Evolutionary conservation across 2,797 vertebrate genomes (phyloP).

Genomic region (Poeciliopsis infans): DNA sequence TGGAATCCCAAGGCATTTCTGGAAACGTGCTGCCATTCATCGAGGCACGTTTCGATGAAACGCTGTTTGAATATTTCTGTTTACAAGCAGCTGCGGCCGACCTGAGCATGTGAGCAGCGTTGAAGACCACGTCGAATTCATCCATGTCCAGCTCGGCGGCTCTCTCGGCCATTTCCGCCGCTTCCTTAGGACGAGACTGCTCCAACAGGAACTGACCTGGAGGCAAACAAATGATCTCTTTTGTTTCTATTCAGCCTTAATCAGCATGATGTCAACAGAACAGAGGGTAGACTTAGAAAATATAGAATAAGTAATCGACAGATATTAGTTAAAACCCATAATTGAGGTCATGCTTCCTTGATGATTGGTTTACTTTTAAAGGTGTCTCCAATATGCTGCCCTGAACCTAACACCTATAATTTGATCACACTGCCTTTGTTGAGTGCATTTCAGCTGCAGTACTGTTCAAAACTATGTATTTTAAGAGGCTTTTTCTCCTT

Average conservation of each 20-base stretch:
- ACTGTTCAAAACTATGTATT: neutral
- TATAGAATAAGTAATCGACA: neutral
- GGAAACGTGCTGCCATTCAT: neutral
- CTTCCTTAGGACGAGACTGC: constrained; percentile 90
- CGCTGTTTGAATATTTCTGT: neutral
- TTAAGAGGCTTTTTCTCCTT: neutral
- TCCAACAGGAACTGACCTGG: constrained; percentile 96
- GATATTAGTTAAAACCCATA: neutral
- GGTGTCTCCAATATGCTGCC: neutral
- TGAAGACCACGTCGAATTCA: constrained; percentile 98
- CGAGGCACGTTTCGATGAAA: too few relatives aligned
- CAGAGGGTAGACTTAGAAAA: neutral
- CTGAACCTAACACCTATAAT: neutral
- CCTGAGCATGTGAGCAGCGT: constrained; percentile 98
- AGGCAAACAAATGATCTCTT: neutral
- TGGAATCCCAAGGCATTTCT: constrained; percentile 12
- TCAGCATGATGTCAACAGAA: neutral
- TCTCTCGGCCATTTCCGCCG: constrained; percentile 93
- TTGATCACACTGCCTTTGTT: neutral
- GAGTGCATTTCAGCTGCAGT: neutral
- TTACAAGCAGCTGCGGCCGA: constrained; percentile 52
- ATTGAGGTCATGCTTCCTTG: neutral
- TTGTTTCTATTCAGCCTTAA: neutral
- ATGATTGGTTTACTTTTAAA: neutral
- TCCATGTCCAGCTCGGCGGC: constrained; percentile 89